Conservation (phyloP, 2,888 invertebrate genomes). For the Tachina grossa region DNA sequence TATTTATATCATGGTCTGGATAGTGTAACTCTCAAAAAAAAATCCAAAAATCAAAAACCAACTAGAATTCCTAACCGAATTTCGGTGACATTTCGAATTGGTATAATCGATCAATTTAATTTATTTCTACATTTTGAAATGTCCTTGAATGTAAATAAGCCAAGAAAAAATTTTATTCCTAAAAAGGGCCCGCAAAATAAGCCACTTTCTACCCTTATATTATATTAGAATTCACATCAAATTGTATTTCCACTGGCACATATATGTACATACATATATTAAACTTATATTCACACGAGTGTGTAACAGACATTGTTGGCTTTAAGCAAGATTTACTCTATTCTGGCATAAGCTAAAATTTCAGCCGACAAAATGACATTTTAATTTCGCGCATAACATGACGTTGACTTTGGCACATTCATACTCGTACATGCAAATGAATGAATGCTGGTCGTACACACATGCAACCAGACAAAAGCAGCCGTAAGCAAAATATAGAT, state of each 20-base stretch:
- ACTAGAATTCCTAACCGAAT: too few species aligned
- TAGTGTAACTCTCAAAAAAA: too few species aligned
- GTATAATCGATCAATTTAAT: too few species aligned
- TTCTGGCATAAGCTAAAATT: slow-evolving; percentile 55
- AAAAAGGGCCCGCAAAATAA: too few species aligned
- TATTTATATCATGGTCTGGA: too few species aligned
- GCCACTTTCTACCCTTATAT: too few species aligned
- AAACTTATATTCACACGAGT: slow-evolving; percentile 29
- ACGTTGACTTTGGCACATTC: slow-evolving; percentile 19
- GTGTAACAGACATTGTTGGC: slow-evolving; percentile 62
- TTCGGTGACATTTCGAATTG: too few species aligned
- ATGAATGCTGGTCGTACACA: neutral
- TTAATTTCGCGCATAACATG: slow-evolving; percentile 72
- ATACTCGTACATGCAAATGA: neutral
- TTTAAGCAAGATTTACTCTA: slow-evolving; percentile 55
- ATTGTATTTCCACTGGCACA: neutral
- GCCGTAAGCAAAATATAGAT: slow-evolving; percentile 63
- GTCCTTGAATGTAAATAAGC: too few species aligned
- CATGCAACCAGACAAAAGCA: slow-evolving; percentile 29
- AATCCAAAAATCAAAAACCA: too few species aligned
- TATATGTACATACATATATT: too few species aligned
- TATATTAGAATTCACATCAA: neutral
- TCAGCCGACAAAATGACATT: slow-evolving; percentile 68
- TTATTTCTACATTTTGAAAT: too few species aligned
- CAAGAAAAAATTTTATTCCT: too few species aligned